Evolutionary conservation across 2,113 vertebrate species (phyloP), one percentile per base, ranked within the genome.

Genomic region (Dipodomys merriami): DNA sequence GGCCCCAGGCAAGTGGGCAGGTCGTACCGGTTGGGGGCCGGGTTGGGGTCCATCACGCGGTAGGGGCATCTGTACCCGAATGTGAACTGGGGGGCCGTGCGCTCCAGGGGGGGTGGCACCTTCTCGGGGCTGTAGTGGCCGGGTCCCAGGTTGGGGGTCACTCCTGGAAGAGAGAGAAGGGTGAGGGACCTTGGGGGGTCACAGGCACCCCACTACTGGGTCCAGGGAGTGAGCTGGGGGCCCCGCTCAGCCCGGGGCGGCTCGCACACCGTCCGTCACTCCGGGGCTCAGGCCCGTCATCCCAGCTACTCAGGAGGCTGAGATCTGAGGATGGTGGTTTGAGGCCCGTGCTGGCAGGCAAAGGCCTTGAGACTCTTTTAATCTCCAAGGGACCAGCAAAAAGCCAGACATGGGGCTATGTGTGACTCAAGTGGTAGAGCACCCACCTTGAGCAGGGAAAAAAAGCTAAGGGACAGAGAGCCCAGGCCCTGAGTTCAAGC

Each of bases 81-180:
- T 1, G 91, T 76, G 8, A 96, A 96, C 20, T 79, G 73, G 8
- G 97, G 97, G 30, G 96, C 94, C 6, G 74, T 90, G 9, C 92
- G 91, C 46, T 98, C 97, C 5, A 83, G 95, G 0, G 73, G 80
- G 0, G 95, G 96, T 1, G 0, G 88, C 19, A 35, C 94, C 81
- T 97, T 97, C 94, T 97, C 96, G 16, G 77, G 0, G 12, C 18
- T 5, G 76, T 97, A 98, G 12, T 93, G 89, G 67, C 88, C 91
- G 1, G 96, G 39, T 0, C 92, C 90, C 0, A 93, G 97, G 0
- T n/a, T 97, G n/a, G 84, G 4, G 46, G 13, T 65, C 53, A 94
- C 6, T 11, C 90, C 97, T 97, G 90, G 22, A 93, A 92, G 33
- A 8, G 19, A 78, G 27, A 6, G 33, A 79, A 39, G 9, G 0